phyloP scores from a whole-genome alignment of 2,113 vertebrate genomes.

The Mixornis gularis region DNA sequence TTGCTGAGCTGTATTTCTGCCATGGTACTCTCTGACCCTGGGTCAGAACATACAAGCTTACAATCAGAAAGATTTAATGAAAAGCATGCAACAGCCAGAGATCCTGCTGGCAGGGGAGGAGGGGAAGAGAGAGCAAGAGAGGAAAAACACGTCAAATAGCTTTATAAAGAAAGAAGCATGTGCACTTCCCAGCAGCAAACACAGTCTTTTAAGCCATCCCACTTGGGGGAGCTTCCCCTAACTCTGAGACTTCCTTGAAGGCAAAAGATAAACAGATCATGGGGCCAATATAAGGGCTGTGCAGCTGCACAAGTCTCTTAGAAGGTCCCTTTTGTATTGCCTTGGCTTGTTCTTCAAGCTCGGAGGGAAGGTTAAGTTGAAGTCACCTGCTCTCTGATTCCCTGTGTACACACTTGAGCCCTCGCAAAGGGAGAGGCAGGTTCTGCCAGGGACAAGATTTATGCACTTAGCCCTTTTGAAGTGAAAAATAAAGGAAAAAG shows the following conservation, averaged over 20 bases:
- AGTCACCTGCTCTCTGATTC: conserved; percentile 47
- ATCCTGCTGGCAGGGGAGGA: conserved; percentile 15
- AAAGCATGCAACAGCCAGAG: conserved; percentile 18
- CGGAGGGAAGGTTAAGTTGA: conserved; percentile 43
- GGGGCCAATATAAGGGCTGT: conserved; percentile 45
- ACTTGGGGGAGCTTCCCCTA: conserved; percentile 19
- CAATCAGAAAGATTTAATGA: conserved; percentile 54
- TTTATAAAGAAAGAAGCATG: neutral
- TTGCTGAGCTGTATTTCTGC: neutral
- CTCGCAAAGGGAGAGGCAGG: neutral
- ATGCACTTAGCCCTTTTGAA: neutral
- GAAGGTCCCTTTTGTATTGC: conserved; percentile 33
- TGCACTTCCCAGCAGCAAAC: conserved; percentile 19
- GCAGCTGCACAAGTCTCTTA: conserved; percentile 45
- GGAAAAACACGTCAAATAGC: conserved; percentile 12
- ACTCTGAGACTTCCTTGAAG: conserved; percentile 35
- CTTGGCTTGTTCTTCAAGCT: conserved; percentile 31
- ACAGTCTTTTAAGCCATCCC: conserved; percentile 5
- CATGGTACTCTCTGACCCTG: conserved; percentile 10
- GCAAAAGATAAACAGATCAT: conserved; percentile 47
- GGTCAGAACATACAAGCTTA: conserved; percentile 16
- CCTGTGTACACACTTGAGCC: neutral
- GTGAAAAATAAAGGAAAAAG: neutral
- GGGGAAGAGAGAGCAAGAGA: neutral
- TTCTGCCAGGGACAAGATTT: neutral